Conservation (phyloP, 2,797 vertebrate genomes). For the Arctocebus calabarensis region DNA sequence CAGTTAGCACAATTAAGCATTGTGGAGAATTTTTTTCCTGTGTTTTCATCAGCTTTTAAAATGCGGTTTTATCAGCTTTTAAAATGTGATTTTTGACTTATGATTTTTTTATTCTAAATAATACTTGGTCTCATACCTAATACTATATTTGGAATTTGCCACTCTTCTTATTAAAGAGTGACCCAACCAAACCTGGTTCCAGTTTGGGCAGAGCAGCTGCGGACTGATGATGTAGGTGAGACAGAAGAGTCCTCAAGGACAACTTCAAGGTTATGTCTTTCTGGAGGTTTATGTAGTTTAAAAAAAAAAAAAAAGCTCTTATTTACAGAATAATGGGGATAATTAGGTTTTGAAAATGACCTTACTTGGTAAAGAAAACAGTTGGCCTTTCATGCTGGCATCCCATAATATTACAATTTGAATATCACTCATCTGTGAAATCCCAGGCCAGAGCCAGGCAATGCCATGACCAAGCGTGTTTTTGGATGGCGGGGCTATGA, state of each 20-base stretch:
- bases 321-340: background rate
- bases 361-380: background rate
- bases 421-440: background rate
- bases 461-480: too few species aligned
- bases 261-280: background rate
- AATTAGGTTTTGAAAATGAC: background rate
- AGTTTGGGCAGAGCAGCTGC: background rate
- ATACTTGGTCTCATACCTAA: background rate
- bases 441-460: background rate
- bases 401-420: background rate
- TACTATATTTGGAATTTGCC: background rate
- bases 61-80: background rate
- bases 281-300: background rate
- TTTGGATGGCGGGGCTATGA: background rate
- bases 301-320: background rate
- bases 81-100: conserved; percentile 2
- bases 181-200: background rate
- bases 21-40: background rate
- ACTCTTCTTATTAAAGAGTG: background rate
- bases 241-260: background rate
- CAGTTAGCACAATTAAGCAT: background rate
- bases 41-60: conserved; percentile 41
- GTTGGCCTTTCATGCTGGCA: background rate
- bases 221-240: background rate
- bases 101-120: conserved; percentile 32